phyloP scores from a whole-genome alignment of 2,113 vertebrate genomes.

The Cebidichthys violaceus region DNA sequence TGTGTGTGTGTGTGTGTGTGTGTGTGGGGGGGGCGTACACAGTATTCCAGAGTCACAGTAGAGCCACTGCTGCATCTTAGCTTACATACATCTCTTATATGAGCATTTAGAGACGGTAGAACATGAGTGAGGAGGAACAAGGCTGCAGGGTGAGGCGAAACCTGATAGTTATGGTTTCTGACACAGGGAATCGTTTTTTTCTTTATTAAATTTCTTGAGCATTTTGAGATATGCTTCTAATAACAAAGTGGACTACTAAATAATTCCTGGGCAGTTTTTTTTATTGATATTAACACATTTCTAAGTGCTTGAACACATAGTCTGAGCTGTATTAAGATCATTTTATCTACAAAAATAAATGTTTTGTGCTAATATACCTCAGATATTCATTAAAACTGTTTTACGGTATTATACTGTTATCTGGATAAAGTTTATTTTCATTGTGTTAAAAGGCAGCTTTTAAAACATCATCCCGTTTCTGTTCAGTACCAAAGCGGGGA shows the following conservation, averaged over 20 bases:
- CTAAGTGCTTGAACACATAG: neutral
- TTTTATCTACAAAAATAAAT: too few species aligned
- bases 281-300: neutral
- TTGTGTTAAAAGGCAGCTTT: neutral
- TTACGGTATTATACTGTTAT: neutral
- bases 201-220: neutral
- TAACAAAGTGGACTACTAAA: neutral
- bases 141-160: neutral
- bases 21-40: constrained; percentile 1
- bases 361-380: neutral
- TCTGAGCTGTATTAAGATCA: too few species aligned
- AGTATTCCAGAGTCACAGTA: neutral
- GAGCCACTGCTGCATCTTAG: constrained; percentile 18
- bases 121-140: neutral
- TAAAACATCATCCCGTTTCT: neutral
- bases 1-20: constrained; percentile 1
- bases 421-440: neutral
- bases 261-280: neutral
- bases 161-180: neutral
- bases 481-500: neutral
- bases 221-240: neutral
- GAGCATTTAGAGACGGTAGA: constrained; percentile 5
- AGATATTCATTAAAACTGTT: neutral
- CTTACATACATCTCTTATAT: constrained; percentile 8
- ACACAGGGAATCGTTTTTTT: neutral